These are phyloP conservation scores for Ectobius pallidus DNA, from an alignment of 2,888 invertebrate genomes.

Conservation along the genomic window DNA sequence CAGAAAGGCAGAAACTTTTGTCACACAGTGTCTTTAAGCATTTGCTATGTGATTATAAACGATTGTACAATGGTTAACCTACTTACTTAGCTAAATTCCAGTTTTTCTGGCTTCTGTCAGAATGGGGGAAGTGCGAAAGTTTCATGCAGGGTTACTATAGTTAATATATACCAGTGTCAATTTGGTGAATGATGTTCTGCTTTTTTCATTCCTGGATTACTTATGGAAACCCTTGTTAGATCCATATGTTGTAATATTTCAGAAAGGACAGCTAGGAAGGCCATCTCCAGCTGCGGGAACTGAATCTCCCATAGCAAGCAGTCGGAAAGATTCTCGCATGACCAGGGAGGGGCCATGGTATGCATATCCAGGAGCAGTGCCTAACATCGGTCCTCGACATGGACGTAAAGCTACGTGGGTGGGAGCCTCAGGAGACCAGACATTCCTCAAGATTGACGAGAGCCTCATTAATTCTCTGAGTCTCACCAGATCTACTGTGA, in stretches of 20 bases:
- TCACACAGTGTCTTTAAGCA: no score
- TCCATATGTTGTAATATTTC: constrained; percentile 43
- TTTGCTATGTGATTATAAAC: no score
- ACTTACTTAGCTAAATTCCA: no score
- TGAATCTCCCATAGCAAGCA: constrained; percentile 32
- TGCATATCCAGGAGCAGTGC: constrained; percentile 75
- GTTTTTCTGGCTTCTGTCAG: no score
- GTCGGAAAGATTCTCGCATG: constrained; percentile 50
- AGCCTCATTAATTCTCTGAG: constrained; percentile 90
- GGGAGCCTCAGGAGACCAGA: constrained; percentile 95
- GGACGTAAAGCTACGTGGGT: constrained; percentile 92
- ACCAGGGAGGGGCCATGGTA: constrained; percentile 68
- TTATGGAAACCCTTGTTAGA: no score
- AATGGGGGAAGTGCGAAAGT: no score
- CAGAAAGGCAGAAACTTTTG: no score
- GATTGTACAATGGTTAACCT: no score
- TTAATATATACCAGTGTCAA: no score
- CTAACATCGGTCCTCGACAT: constrained; percentile 82
- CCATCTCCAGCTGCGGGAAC: constrained; percentile 31
- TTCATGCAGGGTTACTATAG: no score
- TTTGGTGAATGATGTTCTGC: no score
- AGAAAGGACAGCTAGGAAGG: constrained; percentile 71
- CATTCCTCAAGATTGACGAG: constrained; percentile 91
- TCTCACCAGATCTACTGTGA: constrained; percentile 84
- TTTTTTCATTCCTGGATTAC: no score